phyloP scores from a whole-genome alignment of 2,113 vertebrate genomes.

The Paracanthobrama guichenoti region DNA sequence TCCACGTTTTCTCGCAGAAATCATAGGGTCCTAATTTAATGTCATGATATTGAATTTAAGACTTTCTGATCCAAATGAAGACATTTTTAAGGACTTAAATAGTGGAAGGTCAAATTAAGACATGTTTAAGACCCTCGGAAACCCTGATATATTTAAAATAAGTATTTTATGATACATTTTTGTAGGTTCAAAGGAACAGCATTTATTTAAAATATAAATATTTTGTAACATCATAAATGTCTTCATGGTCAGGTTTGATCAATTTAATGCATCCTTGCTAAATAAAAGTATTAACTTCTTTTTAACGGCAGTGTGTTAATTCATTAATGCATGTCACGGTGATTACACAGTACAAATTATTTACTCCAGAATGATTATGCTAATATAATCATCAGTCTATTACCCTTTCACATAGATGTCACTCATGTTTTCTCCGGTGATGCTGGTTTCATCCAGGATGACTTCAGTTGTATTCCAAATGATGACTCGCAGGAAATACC shows the following conservation, averaged over 20 bases:
- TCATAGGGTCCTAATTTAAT: no score
- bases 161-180: neutral
- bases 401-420: slow-evolving; percentile 98
- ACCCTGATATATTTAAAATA: no score
- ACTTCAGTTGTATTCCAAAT: slow-evolving; percentile 98
- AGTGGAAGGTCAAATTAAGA: no score
- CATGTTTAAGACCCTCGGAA: no score
- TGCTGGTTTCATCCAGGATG: slow-evolving; percentile 91
- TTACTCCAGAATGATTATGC: neutral
- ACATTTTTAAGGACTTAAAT: no score
- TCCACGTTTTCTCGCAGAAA: no score
- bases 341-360: neutral
- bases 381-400: neutral
- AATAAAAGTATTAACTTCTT: neutral
- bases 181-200: neutral
- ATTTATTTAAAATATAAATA: neutral
- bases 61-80: no score
- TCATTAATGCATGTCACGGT: no score
- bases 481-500: slow-evolving; percentile 84
- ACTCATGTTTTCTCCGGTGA: slow-evolving; percentile 96
- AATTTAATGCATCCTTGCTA: neutral
- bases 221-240: no score
- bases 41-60: no score
- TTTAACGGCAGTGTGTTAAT: neutral
- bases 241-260: neutral